Evolutionary conservation across 2,113 vertebrate species (phyloP), one percentile per base, ranked within the genome.

Genomic region (Ceratotherium simum): DNA sequence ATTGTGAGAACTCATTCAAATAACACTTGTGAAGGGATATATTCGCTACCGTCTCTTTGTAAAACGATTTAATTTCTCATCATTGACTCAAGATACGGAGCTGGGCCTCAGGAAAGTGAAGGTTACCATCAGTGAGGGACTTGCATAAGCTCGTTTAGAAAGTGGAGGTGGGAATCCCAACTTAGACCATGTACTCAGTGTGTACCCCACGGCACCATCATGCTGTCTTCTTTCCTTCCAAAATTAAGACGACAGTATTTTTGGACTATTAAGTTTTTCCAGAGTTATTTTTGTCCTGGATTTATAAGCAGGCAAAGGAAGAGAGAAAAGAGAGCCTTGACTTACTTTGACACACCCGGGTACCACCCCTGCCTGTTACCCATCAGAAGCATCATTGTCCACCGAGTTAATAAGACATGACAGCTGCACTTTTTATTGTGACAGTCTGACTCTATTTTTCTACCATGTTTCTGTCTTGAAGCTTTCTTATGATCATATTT

Each of bases 251-350:
- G 33, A 54, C 17, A 21, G 17, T 54, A 36, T 51, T 82, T 93
- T 60, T 5, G 70, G 33, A 73, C n/a, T 56, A 64, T 62, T 48
- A 27, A 11, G 5, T 21, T 60, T 90, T 82, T 90, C 16, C 33
- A 81, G 31, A 6, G 21, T 87, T 79, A 39, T 90, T 79, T 78
- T 89, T 72, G 16, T 12, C 46, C 46, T 70, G 17, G 33, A 39
- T 75, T 93, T 92, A 69, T 25, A 75, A 84, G 81, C 17, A 91
- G 27, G 67, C 10, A 85, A 84, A 93, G 46, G 42, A 58, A 65
- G 23, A 65, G n/a, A n/a, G 42, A 21, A 17, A 67, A 33, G 16
- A 2, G 12, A 46, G 20, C 17, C 29, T 0, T 73, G 75, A 58
- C 36, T 51, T n/a, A 42, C 6, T 90, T 29, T 36, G 21, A 12